These are phyloP conservation scores for Lasioglossum calceatum DNA, from an alignment of 2,888 invertebrate genomes.

Conservation along the genomic window DNA sequence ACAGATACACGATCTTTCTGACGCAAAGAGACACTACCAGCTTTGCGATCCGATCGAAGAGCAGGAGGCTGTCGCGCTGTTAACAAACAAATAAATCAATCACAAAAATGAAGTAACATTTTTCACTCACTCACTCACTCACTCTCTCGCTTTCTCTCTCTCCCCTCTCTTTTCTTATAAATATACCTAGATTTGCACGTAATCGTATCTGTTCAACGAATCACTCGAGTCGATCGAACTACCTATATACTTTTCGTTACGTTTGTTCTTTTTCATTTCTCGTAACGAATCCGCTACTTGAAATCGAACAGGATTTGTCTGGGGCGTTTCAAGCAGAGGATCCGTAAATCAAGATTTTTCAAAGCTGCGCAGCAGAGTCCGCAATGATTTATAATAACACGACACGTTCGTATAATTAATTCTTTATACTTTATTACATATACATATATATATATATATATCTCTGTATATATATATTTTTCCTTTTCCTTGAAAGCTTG, in stretches of 20 bases:
- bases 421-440: constrained; percentile 50
- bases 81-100: constrained; percentile 28
- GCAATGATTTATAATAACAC: constrained; percentile 42
- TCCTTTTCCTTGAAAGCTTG: constrained; percentile 34
- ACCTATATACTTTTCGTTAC: constrained; percentile 11
- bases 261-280: not conserved
- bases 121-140: not conserved
- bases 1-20: constrained; percentile 81
- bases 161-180: not conserved
- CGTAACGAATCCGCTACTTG: constrained; percentile 31
- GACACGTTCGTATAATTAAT: constrained; percentile 51
- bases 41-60: constrained; percentile 78
- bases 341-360: constrained; percentile 36
- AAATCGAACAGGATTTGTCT: not conserved
- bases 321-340: constrained; percentile 30
- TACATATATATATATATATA: constrained; percentile 34
- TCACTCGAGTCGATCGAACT: constrained; percentile 44
- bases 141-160: not conserved
- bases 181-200: constrained; percentile 18
- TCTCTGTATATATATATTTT: constrained; percentile 29
- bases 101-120: constrained; percentile 23
- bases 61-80: constrained; percentile 76
- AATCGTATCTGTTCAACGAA: constrained; percentile 65
- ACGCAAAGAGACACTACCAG: constrained; percentile 73
- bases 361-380: constrained; percentile 41